These are phyloP conservation scores for Clunio marinus DNA, from an alignment of 2,888 invertebrate species.

Conservation along the genomic window DNA sequence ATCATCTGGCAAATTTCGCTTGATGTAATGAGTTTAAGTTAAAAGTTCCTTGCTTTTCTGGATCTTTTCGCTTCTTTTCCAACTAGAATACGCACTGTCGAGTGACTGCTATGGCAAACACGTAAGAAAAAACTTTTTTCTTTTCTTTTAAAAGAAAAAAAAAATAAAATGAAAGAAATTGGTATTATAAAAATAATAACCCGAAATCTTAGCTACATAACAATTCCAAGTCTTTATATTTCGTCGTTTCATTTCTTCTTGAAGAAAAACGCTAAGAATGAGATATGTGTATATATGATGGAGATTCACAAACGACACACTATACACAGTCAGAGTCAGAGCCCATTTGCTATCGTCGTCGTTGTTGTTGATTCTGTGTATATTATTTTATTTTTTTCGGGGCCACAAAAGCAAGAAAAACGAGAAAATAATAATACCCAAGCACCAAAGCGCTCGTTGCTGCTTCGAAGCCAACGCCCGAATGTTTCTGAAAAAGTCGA, in stretches of 20 bases:
- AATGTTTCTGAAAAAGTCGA: conserved; percentile 38
- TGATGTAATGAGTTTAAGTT: no score
- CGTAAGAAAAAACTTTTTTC: no score
- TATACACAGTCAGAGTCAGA: conserved; percentile 26
- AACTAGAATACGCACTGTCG: no score
- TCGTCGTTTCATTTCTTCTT: background rate
- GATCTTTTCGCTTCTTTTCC: no score
- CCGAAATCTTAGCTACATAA: conserved; percentile 22
- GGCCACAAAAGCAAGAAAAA: conserved; percentile 38
- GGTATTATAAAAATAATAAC: conserved; percentile 37
- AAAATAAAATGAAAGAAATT: conserved; percentile 1
- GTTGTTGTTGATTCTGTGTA: conserved; percentile 16
- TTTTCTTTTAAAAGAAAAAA: no score
- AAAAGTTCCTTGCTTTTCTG: no score
- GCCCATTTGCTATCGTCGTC: conserved; percentile 24
- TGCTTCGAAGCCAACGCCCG: conserved; percentile 19
- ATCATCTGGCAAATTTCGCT: background rate
- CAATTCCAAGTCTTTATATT: conserved; percentile 20
- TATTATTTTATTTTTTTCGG: conserved; percentile 27
- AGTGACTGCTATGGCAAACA: no score
- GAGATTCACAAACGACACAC: conserved; percentile 7
- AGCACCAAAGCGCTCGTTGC: conserved; percentile 21
- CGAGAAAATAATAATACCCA: conserved; percentile 38
- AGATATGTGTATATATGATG: conserved; percentile 19
- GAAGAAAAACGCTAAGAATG: background rate